These are phyloP conservation scores for Brachionichthys hirsutus DNA, from an alignment of 2,113 vertebrate genomes.

Conservation along the genomic window DNA sequence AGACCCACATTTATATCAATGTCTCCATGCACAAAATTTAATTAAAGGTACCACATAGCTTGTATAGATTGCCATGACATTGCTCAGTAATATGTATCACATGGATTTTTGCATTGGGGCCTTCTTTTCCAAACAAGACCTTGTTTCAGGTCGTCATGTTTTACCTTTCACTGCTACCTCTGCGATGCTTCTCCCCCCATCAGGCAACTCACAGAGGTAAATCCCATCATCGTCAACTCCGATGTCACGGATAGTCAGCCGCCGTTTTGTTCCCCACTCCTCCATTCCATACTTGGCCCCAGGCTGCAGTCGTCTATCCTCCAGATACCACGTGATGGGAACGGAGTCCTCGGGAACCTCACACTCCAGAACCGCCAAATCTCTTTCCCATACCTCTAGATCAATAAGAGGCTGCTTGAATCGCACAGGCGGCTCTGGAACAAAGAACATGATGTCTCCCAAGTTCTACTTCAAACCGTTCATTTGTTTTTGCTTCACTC, in stretches of 20 bases:
- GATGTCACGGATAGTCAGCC: conserved; percentile 90
- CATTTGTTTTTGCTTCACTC: not conserved
- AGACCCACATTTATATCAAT: not conserved
- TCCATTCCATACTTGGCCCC: conserved; percentile 95
- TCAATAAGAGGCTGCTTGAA: conserved; percentile 91
- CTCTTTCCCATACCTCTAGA: conserved; percentile 88
- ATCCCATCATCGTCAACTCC: conserved; percentile 91
- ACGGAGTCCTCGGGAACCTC: conserved; percentile 92
- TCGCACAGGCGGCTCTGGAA: conserved; percentile 85
- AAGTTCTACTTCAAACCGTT: not conserved
- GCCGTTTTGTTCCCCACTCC: conserved; percentile 85
- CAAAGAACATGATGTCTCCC: not conserved
- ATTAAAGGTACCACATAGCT: not conserved
- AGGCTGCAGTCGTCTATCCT: conserved; percentile 91
- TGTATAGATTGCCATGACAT: not conserved
- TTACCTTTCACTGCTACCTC: conserved; percentile 95
- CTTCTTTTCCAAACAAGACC: not conserved
- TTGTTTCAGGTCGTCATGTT: not conserved
- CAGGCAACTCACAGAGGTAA: conserved; percentile 96
- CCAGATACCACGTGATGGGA: conserved; percentile 92
- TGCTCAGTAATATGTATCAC: not conserved
- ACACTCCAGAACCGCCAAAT: conserved; percentile 91
- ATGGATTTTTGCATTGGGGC: not conserved
- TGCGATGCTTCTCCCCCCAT: conserved; percentile 91
- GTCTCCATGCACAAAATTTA: too few species aligned